Evolutionary conservation across 2,888 invertebrate species (phyloP), one percentile per base, ranked within the genome.

Genomic region (Phytoseiulus persimilis): DNA sequence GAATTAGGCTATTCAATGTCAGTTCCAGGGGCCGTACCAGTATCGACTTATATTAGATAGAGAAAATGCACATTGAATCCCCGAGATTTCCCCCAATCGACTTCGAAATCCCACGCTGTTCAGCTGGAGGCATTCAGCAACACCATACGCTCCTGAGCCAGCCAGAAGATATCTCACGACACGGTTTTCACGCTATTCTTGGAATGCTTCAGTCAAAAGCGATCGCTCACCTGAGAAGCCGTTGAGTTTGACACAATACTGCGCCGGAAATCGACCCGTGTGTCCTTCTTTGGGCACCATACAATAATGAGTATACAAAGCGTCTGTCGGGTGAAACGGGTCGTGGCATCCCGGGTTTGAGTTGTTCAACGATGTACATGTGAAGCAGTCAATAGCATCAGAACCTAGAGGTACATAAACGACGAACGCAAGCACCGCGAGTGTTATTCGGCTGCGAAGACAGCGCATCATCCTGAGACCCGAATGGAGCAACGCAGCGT

Each of bases 191-290:
- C 28, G 65, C 2, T 18, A 23, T 28, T 65, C 18, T 65, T 18
- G 18, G 65, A 9, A 14, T 65, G 65, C 11, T 23, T 18, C n/a
- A n/a, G 65, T 23, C 65, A 23, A 18, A 28, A 65, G 1, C 5
- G 14, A 65, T 65, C 28, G 11, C 92, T 92, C 92, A 94, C 94
- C 92, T 91, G 93, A 93, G 83, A 91, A 92, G 32, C 94, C 94
- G 90, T 93, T 93, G 87, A 94, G 93, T 92, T 94, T 94, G 90
- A 94, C 93, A 91, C 94, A 94, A 91, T 93, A 94, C 91, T 93
- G 93, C 83, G 94, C 94, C 0, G 94, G 94, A 91, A 94, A 94
- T 89, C 92, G 92, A 6, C 94, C 94, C 31, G 93, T 92, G 90
- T 93, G 93, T 5, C 93, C 92, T 90, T 93, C 92, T 91, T 93